Base-by-base conservation (phyloP, 2,113 vertebrate species). In the Psilopogon haemacephalus region DNA sequence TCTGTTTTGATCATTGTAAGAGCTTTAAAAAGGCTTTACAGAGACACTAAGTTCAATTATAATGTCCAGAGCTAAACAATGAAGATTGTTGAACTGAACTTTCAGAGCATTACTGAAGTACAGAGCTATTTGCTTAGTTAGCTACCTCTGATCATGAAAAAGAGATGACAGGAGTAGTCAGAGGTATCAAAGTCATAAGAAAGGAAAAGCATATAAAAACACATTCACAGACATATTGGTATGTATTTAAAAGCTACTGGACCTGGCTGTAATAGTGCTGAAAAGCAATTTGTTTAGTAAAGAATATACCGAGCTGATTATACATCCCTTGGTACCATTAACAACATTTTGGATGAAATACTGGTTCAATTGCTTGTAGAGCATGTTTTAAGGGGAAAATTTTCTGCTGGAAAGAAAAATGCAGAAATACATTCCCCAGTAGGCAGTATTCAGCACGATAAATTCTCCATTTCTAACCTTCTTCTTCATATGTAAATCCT, bases 241-340 rank as follows among this genome's bases (percentile, higher is more conserved):
- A 23, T 50, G 27, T 88, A 14, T 9, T 67, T 65, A 62, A 92
- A 94, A 94, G 30, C 56, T 90, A 93, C 84, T 56, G 44, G 63
- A 90, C 33, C 59, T 91, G 54, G 9, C 68, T 10, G 32, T 42
- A 78, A 93, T 86, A 91, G 37, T 83, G 52, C 63, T 95, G 84
- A 95, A 94, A 97, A 92, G 84, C 71, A 84, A 30, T 95, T 97
- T 93, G 37, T 94, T 95, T 96, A 54, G 63, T 93, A 94, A 91
- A 73, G 40, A 85, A 94, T 69, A 58, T 28, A 44, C 54, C 93
- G 67, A 27, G 30, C 38, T 93, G 74, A 88, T 94, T 94, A 93
- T 90, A 20, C 37, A 89, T 89, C 84, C 86, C 30, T 90, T 94
- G 46, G 71, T 80, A 91, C 44, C 33, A 65, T 84, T 72, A 79